Evolutionary conservation across 2,888 invertebrate species (phyloP), one percentile per base, ranked within the genome.

Genomic region (Sphaerophoria taeniata): DNA sequence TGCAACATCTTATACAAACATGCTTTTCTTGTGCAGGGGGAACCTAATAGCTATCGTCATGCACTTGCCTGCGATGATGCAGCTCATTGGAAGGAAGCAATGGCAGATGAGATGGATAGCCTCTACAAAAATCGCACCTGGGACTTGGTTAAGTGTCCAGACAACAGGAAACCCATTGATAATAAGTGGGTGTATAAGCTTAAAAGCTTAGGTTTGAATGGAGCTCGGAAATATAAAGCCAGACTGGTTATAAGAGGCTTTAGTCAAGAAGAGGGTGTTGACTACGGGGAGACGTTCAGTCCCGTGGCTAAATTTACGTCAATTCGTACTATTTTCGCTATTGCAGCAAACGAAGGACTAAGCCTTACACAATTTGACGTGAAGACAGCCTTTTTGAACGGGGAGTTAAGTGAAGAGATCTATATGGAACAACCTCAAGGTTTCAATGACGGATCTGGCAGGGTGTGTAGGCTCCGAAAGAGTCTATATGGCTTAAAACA

Each of bases 401-500:
- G 24, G 58, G 16, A 3, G 39, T 1, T 14, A 9, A 9, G 9
- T 14, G 4, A 7, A 70, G 7, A 72, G 24, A 24, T 24, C 24
- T 24, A 24, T 24, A 24, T 24, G 24, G 24, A 24, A 2, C 24
- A 24, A 24, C 24, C 24, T 24, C 24, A 24, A 24, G 24, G 24
- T 24, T 24, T 24, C 24, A 24, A 24, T 24, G 24, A 24, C 24
- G 24, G 24, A 24, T 24, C 24, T 24, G 24, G 24, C 24, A 24
- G 24, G 65, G 88, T 88, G 1, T 88, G 87, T 56, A 73, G 79
- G 36, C 63, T 88, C 4, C 45, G 72, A 6, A 88, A 87, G 61
- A 87, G 87, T 56, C 36, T 88, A 2, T 88, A 88, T 71, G 87
- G 88, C 9, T 39, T 88, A 7, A 88, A 88, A 56, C 88, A 89